A percentile compares a stretch with the other conserved stretches of the same genome.
phyloP scores from a whole-genome alignment of 2,113 vertebrate genomes.

The Garra rufa region DNA sequence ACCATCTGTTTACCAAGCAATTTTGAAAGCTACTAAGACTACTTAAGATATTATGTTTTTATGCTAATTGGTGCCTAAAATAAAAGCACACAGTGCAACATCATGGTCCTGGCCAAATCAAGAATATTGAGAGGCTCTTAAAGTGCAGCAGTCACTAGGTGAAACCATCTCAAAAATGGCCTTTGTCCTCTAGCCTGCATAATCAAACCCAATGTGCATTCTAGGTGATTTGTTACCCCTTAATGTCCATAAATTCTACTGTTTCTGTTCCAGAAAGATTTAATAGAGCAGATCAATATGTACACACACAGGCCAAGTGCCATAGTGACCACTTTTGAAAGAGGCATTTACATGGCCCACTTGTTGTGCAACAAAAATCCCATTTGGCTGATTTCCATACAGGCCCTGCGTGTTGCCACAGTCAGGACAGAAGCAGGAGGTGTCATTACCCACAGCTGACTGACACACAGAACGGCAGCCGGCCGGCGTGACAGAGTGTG shows the following conservation, averaged over 20 bases:
- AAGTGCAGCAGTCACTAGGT: not conserved
- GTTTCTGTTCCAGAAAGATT: not conserved
- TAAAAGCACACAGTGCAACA: not conserved
- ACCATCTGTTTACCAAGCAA: not conserved
- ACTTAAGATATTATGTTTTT: not conserved
- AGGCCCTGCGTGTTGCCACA: not conserved
- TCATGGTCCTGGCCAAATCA: not conserved
- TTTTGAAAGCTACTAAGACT: not conserved
- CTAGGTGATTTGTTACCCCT: not conserved
- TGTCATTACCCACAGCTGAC: conserved; percentile 7
- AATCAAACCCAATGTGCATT: not conserved
- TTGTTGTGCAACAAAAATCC: conserved; percentile 27
- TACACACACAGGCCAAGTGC: not conserved
- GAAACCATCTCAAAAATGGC: not conserved
- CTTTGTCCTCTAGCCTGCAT: not conserved
- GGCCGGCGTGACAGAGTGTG: not conserved
- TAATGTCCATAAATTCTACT: not conserved
- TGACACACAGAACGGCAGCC: not conserved
- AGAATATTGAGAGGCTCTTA: not conserved
- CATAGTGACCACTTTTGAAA: not conserved
- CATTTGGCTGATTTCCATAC: conserved; percentile 18
- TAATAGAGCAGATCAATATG: not conserved
- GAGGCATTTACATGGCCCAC: not conserved
- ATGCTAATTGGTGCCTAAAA: not conserved
- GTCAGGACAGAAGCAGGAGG: conserved; percentile 16